These are phyloP conservation scores for Neuroterus valhalla DNA, from an alignment of 1,140 invertebrate species.

Conservation along the genomic window DNA sequence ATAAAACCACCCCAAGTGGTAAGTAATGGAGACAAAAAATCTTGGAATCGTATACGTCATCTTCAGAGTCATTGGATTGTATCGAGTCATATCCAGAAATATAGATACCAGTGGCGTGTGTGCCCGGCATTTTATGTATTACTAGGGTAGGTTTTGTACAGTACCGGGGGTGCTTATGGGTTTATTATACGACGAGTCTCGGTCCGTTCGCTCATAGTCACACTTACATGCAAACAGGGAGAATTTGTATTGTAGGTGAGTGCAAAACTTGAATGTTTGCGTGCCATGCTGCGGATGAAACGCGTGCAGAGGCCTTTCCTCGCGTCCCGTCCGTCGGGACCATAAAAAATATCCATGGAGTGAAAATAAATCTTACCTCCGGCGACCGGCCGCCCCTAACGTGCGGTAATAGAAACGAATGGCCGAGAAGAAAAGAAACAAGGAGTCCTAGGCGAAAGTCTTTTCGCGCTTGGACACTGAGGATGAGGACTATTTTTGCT, in stretches of 20 bases:
- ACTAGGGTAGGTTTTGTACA: constrained; percentile 55
- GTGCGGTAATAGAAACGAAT: constrained; percentile 73
- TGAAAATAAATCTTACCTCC: constrained; percentile 74
- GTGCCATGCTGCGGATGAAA: constrained; percentile 47
- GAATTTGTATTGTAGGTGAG: constrained; percentile 41
- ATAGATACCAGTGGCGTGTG: constrained; percentile 42
- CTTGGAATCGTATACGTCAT: neutral
- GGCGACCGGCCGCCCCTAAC: constrained; percentile 54
- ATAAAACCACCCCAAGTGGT: too few relatives aligned
- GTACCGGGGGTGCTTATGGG: constrained; percentile 73
- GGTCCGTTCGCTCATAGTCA: constrained; percentile 56
- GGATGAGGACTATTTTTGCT: too few relatives aligned
- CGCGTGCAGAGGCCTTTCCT: constrained; percentile 59
- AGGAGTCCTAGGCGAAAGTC: constrained; percentile 3
- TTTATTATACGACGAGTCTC: constrained; percentile 72
- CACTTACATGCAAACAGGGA: constrained; percentile 33
- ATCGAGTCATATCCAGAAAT: constrained; percentile 38
- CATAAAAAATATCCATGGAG: constrained; percentile 71
- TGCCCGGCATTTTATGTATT: constrained; percentile 65
- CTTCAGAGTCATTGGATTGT: constrained; percentile 45
- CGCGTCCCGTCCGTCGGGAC: constrained; percentile 51
- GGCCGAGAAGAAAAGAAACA: constrained; percentile 46
- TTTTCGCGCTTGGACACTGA: constrained; percentile 4
- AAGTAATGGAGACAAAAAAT: neutral
- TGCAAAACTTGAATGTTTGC: constrained; percentile 42